Base-by-base conservation (phyloP, 2,888 invertebrate species). In the Stenotaenia linearis region DNA sequence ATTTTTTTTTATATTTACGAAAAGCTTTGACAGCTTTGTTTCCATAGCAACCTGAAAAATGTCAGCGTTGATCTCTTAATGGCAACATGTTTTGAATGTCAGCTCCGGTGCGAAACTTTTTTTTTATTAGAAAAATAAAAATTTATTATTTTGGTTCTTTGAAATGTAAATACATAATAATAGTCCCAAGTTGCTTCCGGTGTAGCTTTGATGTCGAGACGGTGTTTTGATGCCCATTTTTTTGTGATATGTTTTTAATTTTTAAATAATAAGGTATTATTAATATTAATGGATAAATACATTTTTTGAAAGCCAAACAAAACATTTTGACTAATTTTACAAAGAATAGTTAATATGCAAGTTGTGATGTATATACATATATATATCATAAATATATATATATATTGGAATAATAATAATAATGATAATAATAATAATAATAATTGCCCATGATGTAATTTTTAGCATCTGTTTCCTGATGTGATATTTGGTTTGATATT, bases 161-260 rank as follows among this genome's bases (percentile, higher is more conserved):
- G 15, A 15, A 18, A 45, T 61, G 28, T 61, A 61, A 25, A 61
- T 61, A 61, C 12, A 23, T 56, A 25, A 61, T 25, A 61, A 61
- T 61, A 61, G 61, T 61, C 61, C 61, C 61, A 61, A 61, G 61
- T 61, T 61, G 61, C 61, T 61, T 61, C 61, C 61, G 61, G 61
- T 61, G 61, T 61, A 61, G 61, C 61, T 61, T 61, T 61, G 61
- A 61, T 61, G 25, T 61, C 61, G 28, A 61, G 61, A 61, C 25
- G 61, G 28, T 61, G 61, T 61, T 61, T 61, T 61, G 61, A 61
- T 25, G 61, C 61, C 61, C 61, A 25, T 61, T 61, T 61, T 61
- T 61, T 61, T 61, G 61, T 61, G 61, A 61, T 61, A 61, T 61
- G 61, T 61, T 61, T 61, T 61, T 61, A 61, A 25, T 61, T 61